Conservation (phyloP, 2,888 invertebrate genomes). For the Octonoba sinensis region DNA sequence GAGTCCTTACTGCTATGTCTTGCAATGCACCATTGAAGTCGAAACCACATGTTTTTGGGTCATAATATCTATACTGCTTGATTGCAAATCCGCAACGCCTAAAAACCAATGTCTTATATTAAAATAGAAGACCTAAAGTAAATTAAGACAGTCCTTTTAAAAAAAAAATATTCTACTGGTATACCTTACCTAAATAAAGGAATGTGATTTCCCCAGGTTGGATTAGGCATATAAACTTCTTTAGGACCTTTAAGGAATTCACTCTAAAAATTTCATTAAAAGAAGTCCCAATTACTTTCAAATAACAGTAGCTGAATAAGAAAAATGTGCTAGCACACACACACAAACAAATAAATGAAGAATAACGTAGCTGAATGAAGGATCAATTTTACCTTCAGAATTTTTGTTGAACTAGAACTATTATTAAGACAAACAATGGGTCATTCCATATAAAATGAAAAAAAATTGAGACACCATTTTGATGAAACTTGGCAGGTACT, state of each 20-base stretch:
- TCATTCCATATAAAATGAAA: no score
- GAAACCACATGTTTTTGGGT: conserved; percentile 91
- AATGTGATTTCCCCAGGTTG: conserved; percentile 98
- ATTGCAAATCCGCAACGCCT: conserved; percentile 84
- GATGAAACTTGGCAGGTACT: no score
- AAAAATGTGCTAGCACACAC: no score
- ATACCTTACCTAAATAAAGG: conserved; percentile 84
- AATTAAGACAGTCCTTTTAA: not conserved
- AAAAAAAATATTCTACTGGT: not conserved
- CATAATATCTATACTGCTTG: conserved; percentile 93
- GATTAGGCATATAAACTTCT: conserved; percentile 86
- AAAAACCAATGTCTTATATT: conserved; percentile 31
- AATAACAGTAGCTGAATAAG: no score
- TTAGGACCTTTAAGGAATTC: conserved; percentile 82
- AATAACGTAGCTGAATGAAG: no score
- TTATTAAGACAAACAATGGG: no score
- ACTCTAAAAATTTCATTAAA: conserved; percentile 65
- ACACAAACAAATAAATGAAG: no score
- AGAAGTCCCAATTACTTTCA: no score
- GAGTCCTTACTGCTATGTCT: conserved; percentile 78
- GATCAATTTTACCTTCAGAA: no score
- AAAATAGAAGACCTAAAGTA: not conserved
- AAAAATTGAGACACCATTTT: no score
- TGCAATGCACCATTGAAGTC: conserved; percentile 90
- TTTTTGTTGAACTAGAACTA: no score